Evolutionary conservation across 1,140 invertebrate genomes (phyloP), one percentile per base, ranked within the genome.

Genomic region (Philotrypesis tridentata): DNA sequence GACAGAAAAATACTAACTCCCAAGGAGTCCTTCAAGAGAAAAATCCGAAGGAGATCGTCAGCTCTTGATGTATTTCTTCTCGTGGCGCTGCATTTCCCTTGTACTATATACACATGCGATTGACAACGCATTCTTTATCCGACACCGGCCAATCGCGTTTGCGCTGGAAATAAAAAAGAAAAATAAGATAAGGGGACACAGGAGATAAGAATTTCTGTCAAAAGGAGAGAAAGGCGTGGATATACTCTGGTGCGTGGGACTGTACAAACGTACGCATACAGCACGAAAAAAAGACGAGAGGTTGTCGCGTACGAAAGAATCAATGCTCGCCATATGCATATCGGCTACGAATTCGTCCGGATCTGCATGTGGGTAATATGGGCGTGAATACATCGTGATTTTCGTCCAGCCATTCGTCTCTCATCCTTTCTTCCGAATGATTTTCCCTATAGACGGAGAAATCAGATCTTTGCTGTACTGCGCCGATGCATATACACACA

Each of bases 111-210:
- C 11, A 3, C 27, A 43, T 80, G 78, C 55, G 23, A 73, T 63
- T 73, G 70, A 80, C 70, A 80, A 65, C 27, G 48, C 43, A 27
- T 72, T 80, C 67, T 79, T 80, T 80, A 80, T 73, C 37, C 70
- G 31, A 63, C 70, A 73, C 48, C 70, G 60, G 55, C 48, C 37
- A 73, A 80, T 72, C 67, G 23, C 23, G 68, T 79, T 71, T 78
- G 65, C 43, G 21, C 7, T 33, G 9, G 23, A 6, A 11, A 65
- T 8, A 65, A 12, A 29, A 29, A 65, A 29, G 27, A 55, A 55
- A 55, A 48, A 1, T 21, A 4, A 55, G 17, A 55, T 17, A 29
- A 71, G 33, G 9, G 31, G n/a, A 55, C 48, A 55, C 4, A 43
- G 31, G 27, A 78, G 61, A 67, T 68, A 78, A 78, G 65, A 78